phyloP scores from a whole-genome alignment of 2,888 invertebrate species.

The Eumerus sabulonum region DNA sequence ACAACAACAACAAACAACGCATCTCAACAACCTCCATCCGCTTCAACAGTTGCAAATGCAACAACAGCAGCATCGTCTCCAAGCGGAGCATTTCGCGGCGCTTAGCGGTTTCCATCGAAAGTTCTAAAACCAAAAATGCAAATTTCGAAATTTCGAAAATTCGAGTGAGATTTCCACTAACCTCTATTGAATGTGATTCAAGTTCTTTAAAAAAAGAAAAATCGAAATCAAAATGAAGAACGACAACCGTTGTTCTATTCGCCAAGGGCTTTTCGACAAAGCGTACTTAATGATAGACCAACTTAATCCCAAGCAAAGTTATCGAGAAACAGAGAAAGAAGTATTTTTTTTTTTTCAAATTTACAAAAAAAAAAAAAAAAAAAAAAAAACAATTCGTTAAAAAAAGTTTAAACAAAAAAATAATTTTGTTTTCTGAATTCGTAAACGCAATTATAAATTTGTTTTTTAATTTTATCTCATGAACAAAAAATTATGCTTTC shows the following conservation, averaged over 20 bases:
- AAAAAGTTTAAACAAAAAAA: constrained; percentile 39
- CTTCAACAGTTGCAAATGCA: constrained; percentile 60
- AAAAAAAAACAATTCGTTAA: constrained; percentile 31
- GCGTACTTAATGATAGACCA: constrained; percentile 65
- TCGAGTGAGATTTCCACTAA: constrained; percentile 26
- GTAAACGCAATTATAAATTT: constrained; percentile 51
- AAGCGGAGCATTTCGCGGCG: constrained; percentile 66
- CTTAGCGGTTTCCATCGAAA: constrained; percentile 62
- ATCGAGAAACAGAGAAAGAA: constrained; percentile 42
- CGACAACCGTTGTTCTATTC: constrained; percentile 38
- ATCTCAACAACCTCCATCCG: constrained; percentile 60
- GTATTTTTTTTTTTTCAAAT: constrained; percentile 47
- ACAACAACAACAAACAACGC: constrained; percentile 63
- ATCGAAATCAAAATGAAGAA: constrained; percentile 8
- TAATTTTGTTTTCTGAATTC: too few species aligned
- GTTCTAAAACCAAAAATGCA: constrained; percentile 47
- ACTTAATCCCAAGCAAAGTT: constrained; percentile 49
- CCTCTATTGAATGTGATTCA: constrained; percentile 51
- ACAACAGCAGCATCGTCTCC: constrained; percentile 70
- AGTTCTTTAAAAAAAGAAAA: constrained; percentile 2
- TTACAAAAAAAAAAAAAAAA: constrained; percentile 44
- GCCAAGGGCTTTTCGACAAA: constrained; percentile 51
- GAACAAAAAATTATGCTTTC: neutral
- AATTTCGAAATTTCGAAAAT: too few species aligned
- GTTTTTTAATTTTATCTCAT: constrained; percentile 39